Conservation (phyloP, 37 sponge, comb jelly and placozoan species). For the Ephydatia muelleri region DNA sequence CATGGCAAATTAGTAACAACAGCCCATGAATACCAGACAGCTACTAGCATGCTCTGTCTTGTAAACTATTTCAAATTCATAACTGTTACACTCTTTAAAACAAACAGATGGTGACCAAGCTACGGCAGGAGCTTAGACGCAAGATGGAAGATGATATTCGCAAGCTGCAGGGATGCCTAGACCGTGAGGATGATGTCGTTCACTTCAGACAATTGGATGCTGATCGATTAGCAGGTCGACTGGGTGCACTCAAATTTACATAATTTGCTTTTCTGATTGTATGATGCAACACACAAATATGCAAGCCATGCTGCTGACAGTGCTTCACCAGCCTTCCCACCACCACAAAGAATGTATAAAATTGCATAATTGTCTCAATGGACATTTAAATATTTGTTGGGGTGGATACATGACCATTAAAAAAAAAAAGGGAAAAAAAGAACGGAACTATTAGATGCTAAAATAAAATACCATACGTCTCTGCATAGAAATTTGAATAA, state of each 20-base stretch:
- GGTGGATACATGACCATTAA: constrained; percentile 1
- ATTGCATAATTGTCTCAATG: not conserved
- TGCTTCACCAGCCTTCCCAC: not conserved
- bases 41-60: not conserved
- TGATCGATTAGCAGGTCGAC: not conserved
- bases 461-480: not conserved
- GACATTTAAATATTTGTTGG: not conserved
- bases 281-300: not conserved
- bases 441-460: not conserved
- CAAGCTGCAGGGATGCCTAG: constrained; percentile 52
- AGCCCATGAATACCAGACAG: not conserved
- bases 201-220: constrained; percentile 84
- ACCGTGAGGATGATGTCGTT: constrained; percentile 56
- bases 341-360: not conserved
- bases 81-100: too few relatives aligned
- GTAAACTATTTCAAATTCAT: not conserved
- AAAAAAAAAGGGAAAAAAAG: not conserved
- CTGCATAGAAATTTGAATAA: not conserved
- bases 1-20: not conserved
- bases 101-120: constrained; percentile 22
- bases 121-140: constrained; percentile 52
- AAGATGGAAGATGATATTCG: constrained; percentile 58
- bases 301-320: not conserved
- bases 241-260: constrained; percentile 4
- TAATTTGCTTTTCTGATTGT: not conserved